Evolutionary conservation across 2,797 vertebrate genomes (phyloP).

Genomic region (Hapalemur alaotrensis): DNA sequence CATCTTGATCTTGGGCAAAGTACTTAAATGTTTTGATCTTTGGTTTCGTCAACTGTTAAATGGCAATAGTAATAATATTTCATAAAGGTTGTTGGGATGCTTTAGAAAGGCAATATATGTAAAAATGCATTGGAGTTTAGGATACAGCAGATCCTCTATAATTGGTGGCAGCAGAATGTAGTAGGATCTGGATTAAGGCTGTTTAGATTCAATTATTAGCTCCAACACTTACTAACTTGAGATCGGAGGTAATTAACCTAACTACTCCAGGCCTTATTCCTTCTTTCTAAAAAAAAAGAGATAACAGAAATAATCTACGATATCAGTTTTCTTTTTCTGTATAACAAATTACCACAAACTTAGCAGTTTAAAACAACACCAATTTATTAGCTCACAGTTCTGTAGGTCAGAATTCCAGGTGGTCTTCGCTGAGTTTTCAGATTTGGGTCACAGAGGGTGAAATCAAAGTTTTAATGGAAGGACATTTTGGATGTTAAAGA

Average conservation of each 20-base stretch:
- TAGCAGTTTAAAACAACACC: neutral
- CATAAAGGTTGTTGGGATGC: neutral
- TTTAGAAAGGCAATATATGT: neutral
- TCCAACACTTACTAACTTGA: neutral
- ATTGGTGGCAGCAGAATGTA: neutral
- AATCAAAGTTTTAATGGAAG: neutral
- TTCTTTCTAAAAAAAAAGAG: neutral
- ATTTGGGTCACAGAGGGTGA: neutral
- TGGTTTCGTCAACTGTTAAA: neutral
- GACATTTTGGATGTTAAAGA: neutral
- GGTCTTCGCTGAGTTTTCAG: neutral
- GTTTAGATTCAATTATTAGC: neutral
- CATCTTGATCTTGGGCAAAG: neutral
- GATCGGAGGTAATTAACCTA: neutral
- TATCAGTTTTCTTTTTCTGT: neutral
- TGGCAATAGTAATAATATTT: neutral
- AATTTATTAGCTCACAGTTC: neutral
- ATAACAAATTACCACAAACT: neutral
- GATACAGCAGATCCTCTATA: neutral
- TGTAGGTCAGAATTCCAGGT: neutral
- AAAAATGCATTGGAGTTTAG: neutral
- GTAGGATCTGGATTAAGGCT: neutral
- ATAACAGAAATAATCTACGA: neutral
- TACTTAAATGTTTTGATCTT: neutral
- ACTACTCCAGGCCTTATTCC: neutral